Evolutionary conservation across 2,113 vertebrate species (phyloP).

Genomic region (Silurus meridionalis): DNA sequence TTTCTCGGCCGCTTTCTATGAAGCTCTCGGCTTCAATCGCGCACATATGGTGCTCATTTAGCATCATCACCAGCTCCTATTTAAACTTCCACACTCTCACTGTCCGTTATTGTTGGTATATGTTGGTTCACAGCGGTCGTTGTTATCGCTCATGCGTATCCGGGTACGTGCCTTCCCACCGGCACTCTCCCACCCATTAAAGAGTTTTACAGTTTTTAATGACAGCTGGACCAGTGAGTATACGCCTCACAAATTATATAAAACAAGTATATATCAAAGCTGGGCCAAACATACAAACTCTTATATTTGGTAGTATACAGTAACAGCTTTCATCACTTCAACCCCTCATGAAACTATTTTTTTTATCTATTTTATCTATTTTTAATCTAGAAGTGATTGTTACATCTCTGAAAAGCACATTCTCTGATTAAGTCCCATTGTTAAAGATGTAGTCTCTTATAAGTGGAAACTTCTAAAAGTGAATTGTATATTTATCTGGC

Average conservation of each 20-base stretch:
- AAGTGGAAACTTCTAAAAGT: background rate
- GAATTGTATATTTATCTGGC: background rate
- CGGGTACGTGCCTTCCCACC: no score
- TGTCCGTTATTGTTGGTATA: no score
- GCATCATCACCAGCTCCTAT: no score
- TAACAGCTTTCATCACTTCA: background rate
- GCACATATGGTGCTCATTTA: no score
- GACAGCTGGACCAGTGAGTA: constrained; percentile 27
- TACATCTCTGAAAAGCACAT: background rate
- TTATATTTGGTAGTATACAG: background rate
- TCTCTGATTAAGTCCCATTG: background rate
- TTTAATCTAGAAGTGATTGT: background rate
- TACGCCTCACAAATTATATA: no score
- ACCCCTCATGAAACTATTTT: background rate
- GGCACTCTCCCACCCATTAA: constrained; percentile 11
- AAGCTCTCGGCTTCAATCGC: no score
- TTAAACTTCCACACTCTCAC: no score
- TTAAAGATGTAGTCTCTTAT: background rate
- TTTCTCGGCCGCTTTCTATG: no score
- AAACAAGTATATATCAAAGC: background rate
- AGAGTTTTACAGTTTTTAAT: constrained; percentile 43
- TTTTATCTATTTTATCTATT: background rate
- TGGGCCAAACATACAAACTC: background rate
- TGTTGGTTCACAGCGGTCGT: no score
- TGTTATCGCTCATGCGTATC: no score